A percentile compares a stretch with the other conserved stretches of the same genome.
Conservation (phyloP, 30 jellyfish, hydroid and myxozoan species). For the Calvadosia cruxmelitensis region DNA sequence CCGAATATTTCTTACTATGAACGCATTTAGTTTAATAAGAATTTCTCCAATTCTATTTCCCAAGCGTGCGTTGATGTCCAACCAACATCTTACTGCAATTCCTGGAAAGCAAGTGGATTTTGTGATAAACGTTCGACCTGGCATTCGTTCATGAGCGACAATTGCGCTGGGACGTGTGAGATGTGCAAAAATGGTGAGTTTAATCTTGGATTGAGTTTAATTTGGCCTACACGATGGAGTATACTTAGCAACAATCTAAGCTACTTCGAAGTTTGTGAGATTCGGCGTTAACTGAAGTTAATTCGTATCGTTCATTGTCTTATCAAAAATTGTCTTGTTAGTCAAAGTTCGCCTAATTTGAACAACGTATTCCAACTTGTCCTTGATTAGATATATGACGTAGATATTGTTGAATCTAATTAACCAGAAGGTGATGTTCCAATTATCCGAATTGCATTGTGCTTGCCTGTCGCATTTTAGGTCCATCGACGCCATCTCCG, state of each 20-base stretch:
- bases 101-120: constrained; percentile 10
- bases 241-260: too few relatives aligned
- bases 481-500: constrained; percentile 3
- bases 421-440: background rate
- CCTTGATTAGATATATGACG: too few relatives aligned
- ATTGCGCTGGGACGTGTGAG: constrained; percentile 9
- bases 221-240: too few relatives aligned
- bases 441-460: background rate
- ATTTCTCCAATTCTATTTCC: background rate
- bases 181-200: background rate
- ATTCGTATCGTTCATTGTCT: too few relatives aligned
- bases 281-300: too few relatives aligned
- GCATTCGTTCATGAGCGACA: constrained; percentile 4
- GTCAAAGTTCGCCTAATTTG: too few relatives aligned
- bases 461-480: background rate
- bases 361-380: too few relatives aligned
- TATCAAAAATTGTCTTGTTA: too few relatives aligned
- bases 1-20: too few relatives aligned
- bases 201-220: too few relatives aligned
- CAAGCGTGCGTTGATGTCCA: background rate
- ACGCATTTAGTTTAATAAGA: too few relatives aligned
- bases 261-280: too few relatives aligned
- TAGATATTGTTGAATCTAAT: background rate
- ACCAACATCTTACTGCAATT: background rate
- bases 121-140: constrained; percentile 1